phyloP scores from a whole-genome alignment of 2,113 vertebrate species.

The Stictonetta naevosa region DNA sequence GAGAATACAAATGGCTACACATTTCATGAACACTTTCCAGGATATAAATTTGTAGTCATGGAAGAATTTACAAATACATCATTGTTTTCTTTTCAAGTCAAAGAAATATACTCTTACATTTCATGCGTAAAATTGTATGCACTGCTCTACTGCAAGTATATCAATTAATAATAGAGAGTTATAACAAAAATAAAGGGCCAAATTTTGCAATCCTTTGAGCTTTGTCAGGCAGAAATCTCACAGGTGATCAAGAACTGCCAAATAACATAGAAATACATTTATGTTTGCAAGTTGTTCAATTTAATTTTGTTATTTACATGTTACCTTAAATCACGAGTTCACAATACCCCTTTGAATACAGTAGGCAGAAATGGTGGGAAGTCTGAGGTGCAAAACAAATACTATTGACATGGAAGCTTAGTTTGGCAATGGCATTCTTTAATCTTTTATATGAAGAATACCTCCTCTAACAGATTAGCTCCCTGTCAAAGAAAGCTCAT shows the following conservation, averaged over 20 bases:
- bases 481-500: background rate
- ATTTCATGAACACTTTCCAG: background rate
- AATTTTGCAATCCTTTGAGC: background rate
- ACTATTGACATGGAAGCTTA: background rate
- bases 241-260: background rate
- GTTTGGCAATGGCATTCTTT: background rate
- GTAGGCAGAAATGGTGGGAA: background rate
- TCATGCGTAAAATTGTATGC: constrained; percentile 28
- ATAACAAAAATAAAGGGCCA: background rate
- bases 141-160: background rate
- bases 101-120: constrained; percentile 10
- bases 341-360: background rate
- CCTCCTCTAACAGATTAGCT: background rate
- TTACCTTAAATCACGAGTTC: background rate
- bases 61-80: constrained; percentile 50
- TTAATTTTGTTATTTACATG: background rate
- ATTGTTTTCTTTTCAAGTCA: constrained; percentile 40
- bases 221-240: background rate
- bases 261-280: background rate
- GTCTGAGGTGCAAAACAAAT: background rate
- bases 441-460: background rate
- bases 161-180: background rate
- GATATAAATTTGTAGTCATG: constrained; percentile 44
- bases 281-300: background rate
- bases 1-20: constrained; percentile 36